phyloP scores from a whole-genome alignment of 2,113 vertebrate species.

The Mesoclemmys tuberculata region DNA sequence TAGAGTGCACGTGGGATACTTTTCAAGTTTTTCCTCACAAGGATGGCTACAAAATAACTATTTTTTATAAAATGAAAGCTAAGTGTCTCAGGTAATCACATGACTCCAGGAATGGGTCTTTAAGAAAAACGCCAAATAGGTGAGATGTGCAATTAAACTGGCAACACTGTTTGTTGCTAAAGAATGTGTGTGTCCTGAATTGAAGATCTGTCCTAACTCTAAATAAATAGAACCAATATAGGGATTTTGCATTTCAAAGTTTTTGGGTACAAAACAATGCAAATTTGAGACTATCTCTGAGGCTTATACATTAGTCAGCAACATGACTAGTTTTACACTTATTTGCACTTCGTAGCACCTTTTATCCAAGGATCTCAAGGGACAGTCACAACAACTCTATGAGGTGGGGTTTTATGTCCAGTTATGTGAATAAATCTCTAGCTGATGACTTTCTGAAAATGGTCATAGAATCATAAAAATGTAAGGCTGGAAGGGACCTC shows the following conservation, averaged over 20 bases:
- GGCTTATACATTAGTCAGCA: no score
- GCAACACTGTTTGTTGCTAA: neutral
- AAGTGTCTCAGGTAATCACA: neutral
- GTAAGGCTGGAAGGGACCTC: no score
- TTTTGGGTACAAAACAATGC: neutral
- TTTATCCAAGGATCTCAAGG: no score
- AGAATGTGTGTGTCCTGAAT: neutral
- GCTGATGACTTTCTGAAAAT: no score
- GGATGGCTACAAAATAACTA: neutral
- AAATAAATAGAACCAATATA: neutral
- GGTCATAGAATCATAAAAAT: no score
- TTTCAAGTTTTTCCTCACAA: neutral
- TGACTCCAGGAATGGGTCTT: neutral
- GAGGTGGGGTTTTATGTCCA: no score
- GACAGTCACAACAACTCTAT: no score
- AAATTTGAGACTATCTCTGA: neutral
- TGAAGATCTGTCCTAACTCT: neutral
- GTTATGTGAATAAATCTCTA: no score
- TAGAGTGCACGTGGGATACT: neutral
- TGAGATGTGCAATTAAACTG: neutral
- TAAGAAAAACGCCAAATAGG: neutral
- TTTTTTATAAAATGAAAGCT: neutral
- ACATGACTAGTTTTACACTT: no score
- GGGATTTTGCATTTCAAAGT: neutral
- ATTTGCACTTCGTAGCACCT: no score